These are phyloP conservation scores for Pangasius mekongensis DNA, from an alignment of 2,797 vertebrate species.

Conservation along the genomic window DNA sequence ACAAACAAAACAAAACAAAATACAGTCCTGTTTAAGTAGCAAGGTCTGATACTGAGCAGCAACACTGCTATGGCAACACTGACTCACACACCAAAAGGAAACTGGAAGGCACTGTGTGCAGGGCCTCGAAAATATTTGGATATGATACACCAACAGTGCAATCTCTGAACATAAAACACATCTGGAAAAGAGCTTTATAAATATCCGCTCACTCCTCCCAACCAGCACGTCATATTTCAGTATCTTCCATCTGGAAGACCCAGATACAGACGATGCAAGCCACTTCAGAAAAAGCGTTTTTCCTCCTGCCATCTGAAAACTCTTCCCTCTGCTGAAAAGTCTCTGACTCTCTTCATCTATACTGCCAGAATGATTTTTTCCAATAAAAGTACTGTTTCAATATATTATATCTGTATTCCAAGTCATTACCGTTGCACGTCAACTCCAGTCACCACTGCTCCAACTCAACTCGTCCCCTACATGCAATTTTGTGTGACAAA, in stretches of 20 bases:
- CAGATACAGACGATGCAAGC: not conserved
- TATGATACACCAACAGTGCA: not conserved
- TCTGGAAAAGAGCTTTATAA: not conserved
- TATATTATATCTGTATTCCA: not conserved
- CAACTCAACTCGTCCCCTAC: not conserved
- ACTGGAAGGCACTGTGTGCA: not conserved
- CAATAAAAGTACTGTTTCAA: not conserved
- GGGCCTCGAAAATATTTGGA: not conserved
- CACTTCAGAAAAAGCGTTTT: not conserved
- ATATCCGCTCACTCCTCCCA: not conserved
- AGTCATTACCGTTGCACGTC: not conserved
- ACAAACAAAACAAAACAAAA: not conserved
- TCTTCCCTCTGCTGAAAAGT: not conserved
- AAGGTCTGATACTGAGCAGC: slow-evolving; percentile 3
- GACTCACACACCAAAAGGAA: not conserved
- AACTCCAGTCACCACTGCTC: not conserved
- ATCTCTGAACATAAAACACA: not conserved
- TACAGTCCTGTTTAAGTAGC: not conserved
- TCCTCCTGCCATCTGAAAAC: not conserved
- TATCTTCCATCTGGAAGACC: not conserved
- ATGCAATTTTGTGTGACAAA: not conserved
- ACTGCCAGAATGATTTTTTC: not conserved
- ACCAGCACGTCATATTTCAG: not conserved
- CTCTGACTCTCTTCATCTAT: not conserved
- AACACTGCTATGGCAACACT: not conserved